Percentiles rank a stretch among this genome's conserved stretches.
phyloP scores from a whole-genome alignment of 2,888 invertebrate genomes.

The Antheraea yamamai region DNA sequence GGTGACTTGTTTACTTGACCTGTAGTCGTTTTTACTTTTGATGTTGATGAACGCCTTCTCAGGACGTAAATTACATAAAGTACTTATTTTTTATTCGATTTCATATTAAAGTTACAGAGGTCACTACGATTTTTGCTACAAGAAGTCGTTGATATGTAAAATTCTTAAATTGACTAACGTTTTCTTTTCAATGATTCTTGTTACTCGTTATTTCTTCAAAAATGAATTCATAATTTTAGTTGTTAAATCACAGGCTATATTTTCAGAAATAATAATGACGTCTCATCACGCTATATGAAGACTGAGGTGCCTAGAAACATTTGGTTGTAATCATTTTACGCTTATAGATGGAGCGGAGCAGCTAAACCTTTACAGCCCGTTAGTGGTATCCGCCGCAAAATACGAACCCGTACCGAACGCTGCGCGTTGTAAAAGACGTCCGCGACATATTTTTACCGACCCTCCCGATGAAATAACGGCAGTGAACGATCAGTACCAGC shows the following conservation, averaged over 20 bases:
- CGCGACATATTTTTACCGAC: too few relatives aligned
- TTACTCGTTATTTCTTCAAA: background rate
- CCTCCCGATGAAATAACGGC: too few relatives aligned
- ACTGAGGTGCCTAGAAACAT: background rate
- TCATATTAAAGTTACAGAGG: background rate
- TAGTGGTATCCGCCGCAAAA: too few relatives aligned
- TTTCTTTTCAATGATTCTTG: background rate
- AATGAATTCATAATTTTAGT: background rate
- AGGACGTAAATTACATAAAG: too few relatives aligned
- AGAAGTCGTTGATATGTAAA: background rate
- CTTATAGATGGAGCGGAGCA: background rate
- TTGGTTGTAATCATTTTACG: background rate
- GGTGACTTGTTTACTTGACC: too few relatives aligned
- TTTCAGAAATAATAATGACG: background rate
- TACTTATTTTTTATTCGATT: background rate
- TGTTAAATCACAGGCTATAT: background rate
- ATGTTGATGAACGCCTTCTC: too few relatives aligned
- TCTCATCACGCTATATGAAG: slow-evolving; percentile 1
- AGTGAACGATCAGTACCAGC: too few relatives aligned
- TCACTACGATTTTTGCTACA: background rate
- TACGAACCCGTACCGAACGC: too few relatives aligned
- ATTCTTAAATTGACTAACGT: background rate
- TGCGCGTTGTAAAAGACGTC: too few relatives aligned
- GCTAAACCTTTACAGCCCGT: too few relatives aligned
- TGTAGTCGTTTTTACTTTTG: too few relatives aligned